These are phyloP conservation scores for Aulostomus chinensis DNA, from an alignment of 2,797 vertebrate species.

Conservation along the genomic window DNA sequence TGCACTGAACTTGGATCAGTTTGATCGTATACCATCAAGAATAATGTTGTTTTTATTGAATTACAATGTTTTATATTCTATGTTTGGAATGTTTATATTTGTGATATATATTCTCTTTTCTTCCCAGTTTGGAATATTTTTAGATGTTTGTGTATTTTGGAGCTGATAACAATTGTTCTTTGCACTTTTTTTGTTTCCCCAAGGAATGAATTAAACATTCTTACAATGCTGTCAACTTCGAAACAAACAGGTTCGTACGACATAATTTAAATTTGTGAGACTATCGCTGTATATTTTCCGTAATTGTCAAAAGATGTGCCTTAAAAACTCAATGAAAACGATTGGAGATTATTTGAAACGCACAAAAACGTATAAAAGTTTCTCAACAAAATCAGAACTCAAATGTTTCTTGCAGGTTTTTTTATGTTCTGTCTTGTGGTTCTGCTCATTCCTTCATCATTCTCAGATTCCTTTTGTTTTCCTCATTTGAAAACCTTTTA, in stretches of 20 bases:
- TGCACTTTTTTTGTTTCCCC: constrained; percentile 10
- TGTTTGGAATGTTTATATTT: constrained; percentile 35
- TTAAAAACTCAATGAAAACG: constrained; percentile 29
- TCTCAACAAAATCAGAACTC: no score
- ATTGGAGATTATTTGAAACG: constrained; percentile 5
- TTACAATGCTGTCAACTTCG: background rate
- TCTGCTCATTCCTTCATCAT: background rate
- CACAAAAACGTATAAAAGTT: no score
- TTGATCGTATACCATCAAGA: constrained; percentile 2
- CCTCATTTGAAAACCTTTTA: constrained; percentile 11
- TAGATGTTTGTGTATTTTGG: constrained; percentile 21
- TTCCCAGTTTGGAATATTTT: constrained; percentile 44
- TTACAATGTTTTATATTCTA: constrained; percentile 22
- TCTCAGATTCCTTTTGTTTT: constrained; percentile 3
- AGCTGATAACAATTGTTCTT: constrained; percentile 23
- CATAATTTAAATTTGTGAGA: constrained; percentile 23
- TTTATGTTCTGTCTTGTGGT: constrained; percentile 1
- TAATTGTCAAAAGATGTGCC: constrained; percentile 53
- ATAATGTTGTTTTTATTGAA: constrained; percentile 38
- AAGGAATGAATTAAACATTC: constrained; percentile 11
- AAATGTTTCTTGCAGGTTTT: no score
- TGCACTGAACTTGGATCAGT: constrained; percentile 39
- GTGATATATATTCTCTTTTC: constrained; percentile 4
- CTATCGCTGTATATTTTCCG: background rate
- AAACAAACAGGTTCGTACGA: background rate